phyloP scores from a whole-genome alignment of 2,113 vertebrate species.

The Tychaedon coryphoeus region DNA sequence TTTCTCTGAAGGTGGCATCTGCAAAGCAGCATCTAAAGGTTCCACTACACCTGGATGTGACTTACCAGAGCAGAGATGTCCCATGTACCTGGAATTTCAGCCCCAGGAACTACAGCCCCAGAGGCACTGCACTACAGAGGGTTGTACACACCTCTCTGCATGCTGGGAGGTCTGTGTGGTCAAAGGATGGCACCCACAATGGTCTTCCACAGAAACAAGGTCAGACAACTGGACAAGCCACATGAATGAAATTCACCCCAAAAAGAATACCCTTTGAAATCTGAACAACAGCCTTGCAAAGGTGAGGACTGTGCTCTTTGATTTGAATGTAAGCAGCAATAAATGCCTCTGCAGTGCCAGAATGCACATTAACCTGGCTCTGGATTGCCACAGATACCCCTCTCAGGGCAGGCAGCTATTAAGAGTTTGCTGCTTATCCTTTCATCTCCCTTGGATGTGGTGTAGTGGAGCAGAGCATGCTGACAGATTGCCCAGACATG shows the following conservation, averaged over 20 bases:
- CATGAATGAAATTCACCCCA: neutral
- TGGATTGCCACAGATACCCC: neutral
- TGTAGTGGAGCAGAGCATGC: neutral
- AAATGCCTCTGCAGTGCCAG: neutral
- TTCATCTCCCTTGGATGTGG: neutral
- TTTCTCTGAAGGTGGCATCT: neutral
- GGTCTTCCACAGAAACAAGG: neutral
- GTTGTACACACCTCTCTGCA: neutral
- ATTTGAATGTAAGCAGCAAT: neutral
- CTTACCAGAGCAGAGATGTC: neutral
- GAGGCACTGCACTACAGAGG: neutral
- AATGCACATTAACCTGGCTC: neutral
- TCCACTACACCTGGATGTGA: neutral
- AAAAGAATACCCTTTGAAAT: neutral
- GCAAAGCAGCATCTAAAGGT: rapidly evolving
- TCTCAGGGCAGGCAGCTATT: neutral
- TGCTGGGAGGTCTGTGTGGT: rapidly evolving
- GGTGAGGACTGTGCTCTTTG: neutral
- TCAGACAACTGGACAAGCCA: neutral
- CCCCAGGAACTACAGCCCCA: neutral
- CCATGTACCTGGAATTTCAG: neutral
- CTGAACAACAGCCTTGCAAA: neutral
- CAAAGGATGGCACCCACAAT: neutral
- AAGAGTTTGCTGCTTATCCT: neutral
- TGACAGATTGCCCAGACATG: neutral